Percentiles rank a stretch among this genome's conserved stretches.
Evolutionary conservation across 1,140 invertebrate species (phyloP).

Genomic region (Camponotus vicinus): DNA sequence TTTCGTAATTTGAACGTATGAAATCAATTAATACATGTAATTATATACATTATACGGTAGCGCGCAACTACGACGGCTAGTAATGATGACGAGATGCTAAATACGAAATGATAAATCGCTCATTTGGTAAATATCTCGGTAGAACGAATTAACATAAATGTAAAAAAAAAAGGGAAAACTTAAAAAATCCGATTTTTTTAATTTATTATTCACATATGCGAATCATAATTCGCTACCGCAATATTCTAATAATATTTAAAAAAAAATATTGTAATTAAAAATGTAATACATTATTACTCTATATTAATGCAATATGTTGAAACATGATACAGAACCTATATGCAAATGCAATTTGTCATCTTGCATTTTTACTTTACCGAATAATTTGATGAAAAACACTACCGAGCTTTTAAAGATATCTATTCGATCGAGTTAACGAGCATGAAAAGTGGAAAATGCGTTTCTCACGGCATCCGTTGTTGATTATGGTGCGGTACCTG

Average conservation of each 20-base stretch:
- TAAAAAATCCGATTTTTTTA: too few relatives aligned
- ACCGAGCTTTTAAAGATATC: background rate
- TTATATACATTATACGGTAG: background rate
- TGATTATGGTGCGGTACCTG: background rate
- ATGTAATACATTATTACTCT: too few relatives aligned
- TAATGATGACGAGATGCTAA: slow-evolving; percentile 50
- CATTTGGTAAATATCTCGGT: background rate
- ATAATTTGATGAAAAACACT: background rate
- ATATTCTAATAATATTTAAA: background rate
- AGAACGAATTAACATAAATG: background rate
- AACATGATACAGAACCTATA: background rate
- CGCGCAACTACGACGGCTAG: background rate
- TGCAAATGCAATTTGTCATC: background rate
- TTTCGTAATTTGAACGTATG: slow-evolving; percentile 37
- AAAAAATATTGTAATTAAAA: too few relatives aligned
- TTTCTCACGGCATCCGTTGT: background rate
- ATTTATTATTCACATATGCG: background rate
- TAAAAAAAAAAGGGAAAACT: too few relatives aligned
- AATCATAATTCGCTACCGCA: background rate
- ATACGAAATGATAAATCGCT: background rate
- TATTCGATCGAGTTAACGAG: background rate
- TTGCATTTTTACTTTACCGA: background rate
- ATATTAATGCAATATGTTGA: slow-evolving; percentile 1
- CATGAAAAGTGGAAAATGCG: slow-evolving; percentile 1
- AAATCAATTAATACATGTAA: slow-evolving; percentile 16